Evolutionary conservation across 2,888 invertebrate species (phyloP), one percentile per base, ranked within the genome.

Genomic region (Cyrtodaria siliqua): DNA sequence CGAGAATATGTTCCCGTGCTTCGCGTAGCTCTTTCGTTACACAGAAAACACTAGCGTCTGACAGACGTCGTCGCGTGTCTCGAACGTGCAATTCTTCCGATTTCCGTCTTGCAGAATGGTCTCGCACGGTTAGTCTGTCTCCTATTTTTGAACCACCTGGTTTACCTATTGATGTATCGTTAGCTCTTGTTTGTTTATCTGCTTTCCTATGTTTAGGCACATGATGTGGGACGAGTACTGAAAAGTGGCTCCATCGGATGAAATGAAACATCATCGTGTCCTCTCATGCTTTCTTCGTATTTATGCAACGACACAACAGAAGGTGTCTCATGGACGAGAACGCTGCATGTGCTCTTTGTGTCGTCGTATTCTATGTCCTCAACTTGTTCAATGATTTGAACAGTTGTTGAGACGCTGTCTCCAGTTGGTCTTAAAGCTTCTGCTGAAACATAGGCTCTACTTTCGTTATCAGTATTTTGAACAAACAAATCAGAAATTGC

Each of bases 301-400:
- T 20, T 20, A 50, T 67, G 67, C 12, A 67, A 29, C n/a, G 67
- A 67, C 1, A 67, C 67, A 14, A 67, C 38, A 4, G 67, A 67
- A 16, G 67, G 67, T 14, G 67, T 67, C 26, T 67, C 67, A 2
- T 52, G 67, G 24, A 67, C 50, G 6, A 67, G 23, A 18, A 57
- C 9, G 38, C 23, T 38, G 38, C 47, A 27, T 9, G 8, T 44
- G n/a, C 44, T 20, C 6, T 44, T n/a, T 1, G 27, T 9, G 6
- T 29, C 29, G 3, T 66, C 56, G 23, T 29, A 8, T n/a, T 56
- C 56, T 12, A 56, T 9, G 23, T 49, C 56, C 16, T 66, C 57
- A 20, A 26, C n/a, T 29, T 16, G 12, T 44, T 47, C 64, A 24
- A 66, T 38, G n/a, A 29, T n/a, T 57, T 66, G 29, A n/a, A 66